A percentile compares a stretch with the other conserved stretches of the same genome.
Conservation (phyloP, 2,888 invertebrate genomes). For the Graphium colonna region DNA sequence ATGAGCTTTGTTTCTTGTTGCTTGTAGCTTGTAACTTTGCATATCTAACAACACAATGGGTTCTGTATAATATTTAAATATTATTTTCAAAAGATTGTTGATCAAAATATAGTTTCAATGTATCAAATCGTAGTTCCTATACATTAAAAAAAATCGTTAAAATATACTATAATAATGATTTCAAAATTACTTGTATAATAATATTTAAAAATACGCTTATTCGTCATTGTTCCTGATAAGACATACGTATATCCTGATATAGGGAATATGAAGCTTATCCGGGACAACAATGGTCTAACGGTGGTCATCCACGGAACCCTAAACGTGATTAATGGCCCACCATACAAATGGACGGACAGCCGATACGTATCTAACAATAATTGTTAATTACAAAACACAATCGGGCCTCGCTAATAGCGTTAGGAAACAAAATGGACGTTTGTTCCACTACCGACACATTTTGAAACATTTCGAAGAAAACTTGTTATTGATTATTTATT, state of each 20-base stretch:
- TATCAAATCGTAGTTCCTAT: too few relatives aligned
- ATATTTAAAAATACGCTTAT: too few relatives aligned
- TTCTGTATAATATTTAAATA: constrained; percentile 30
- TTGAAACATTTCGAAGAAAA: background rate
- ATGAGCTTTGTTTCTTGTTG: constrained; percentile 63
- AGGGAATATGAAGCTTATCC: background rate
- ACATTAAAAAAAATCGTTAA: too few relatives aligned
- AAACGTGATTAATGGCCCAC: constrained; percentile 58
- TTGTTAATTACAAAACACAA: constrained; percentile 25
- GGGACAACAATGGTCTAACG: background rate
- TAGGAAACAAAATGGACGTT: constrained; percentile 4
- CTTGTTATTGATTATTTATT: too few relatives aligned
- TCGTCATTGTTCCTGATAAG: background rate
- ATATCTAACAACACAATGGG: constrained; percentile 35
- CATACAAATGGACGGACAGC: constrained; percentile 30
- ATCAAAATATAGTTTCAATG: too few relatives aligned
- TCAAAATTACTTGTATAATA: too few relatives aligned
- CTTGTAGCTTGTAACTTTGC: constrained; percentile 34
- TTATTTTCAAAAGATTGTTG: too few relatives aligned
- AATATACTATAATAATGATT: too few relatives aligned
- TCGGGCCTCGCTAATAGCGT: background rate
- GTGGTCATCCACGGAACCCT: constrained; percentile 35
- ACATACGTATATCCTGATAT: background rate
- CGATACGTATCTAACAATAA: constrained; percentile 29
- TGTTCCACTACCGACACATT: background rate